phyloP scores from a whole-genome alignment of 53 echinoderm and acorn worm species.

The Apostichopus leukothele region DNA sequence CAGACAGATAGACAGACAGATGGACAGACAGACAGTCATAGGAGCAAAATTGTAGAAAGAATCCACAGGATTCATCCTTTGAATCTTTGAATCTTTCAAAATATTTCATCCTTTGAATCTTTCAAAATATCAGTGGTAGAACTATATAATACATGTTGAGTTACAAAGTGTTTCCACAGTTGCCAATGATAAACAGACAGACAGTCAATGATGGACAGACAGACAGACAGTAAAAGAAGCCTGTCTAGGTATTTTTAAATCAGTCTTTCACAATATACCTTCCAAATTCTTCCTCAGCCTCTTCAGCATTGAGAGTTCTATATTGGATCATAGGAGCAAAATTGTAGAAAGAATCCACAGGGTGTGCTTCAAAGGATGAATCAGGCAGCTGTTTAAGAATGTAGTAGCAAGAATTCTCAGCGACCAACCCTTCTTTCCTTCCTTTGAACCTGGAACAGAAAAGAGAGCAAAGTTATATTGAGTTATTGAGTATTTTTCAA shows the following conservation, averaged over 20 bases:
- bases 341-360: conserved; percentile 93
- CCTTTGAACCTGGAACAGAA: conserved; percentile 68
- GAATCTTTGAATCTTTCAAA: no score
- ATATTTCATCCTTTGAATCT: no score
- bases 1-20: no score
- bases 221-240: no score
- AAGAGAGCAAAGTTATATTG: neutral
- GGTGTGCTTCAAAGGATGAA: conserved; percentile 81
- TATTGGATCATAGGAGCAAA: conserved; percentile 78
- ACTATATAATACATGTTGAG: neutral
- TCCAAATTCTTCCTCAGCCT: conserved; percentile 95
- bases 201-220: no score
- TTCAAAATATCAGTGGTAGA: no score
- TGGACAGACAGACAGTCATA: conserved; percentile 31
- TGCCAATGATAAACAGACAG: no score
- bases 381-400: conserved; percentile 78
- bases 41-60: conserved; percentile 90
- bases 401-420: conserved; percentile 82
- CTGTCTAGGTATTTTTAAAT: no score
- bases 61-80: no score
- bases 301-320: conserved; percentile 87
- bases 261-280: conserved; percentile 53
- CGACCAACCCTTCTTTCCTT: conserved; percentile 84
- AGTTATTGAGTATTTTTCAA: no score
- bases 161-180: neutral